A percentile compares a stretch with the other conserved stretches of the same genome.
phyloP scores from a whole-genome alignment of 2,113 vertebrate species.

The Bos indicus region DNA sequence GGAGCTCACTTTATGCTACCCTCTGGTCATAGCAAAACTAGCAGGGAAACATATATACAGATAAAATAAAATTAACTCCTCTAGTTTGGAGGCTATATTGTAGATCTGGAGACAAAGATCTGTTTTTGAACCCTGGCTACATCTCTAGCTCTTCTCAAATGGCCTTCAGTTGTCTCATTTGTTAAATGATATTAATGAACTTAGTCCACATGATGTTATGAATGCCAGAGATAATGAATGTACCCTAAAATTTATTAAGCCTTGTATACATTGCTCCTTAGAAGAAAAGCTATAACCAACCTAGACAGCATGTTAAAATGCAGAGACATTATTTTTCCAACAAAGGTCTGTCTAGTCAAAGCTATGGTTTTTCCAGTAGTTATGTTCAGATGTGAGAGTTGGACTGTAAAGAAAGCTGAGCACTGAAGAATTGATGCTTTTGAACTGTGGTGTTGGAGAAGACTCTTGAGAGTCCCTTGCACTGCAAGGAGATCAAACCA shows the following conservation, averaged over 20 bases:
- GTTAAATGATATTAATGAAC: not conserved
- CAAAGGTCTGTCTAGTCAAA: not conserved
- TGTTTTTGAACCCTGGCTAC: not conserved
- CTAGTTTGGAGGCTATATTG: not conserved
- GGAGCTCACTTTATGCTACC: not conserved
- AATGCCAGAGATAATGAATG: not conserved
- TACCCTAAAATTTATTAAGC: not conserved
- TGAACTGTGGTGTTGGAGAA: not conserved
- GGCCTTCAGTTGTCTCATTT: not conserved
- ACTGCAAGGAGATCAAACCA: not conserved
- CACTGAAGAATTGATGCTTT: not conserved
- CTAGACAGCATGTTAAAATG: not conserved
- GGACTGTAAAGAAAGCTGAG: not conserved
- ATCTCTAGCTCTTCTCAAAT: not conserved
- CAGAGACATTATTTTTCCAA: not conserved
- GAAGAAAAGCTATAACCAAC: not conserved
- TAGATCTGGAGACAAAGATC: not conserved
- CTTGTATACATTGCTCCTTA: not conserved
- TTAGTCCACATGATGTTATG: not conserved
- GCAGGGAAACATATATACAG: not conserved
- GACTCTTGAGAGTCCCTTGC: not conserved
- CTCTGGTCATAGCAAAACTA: not conserved
- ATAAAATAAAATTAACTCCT: not conserved
- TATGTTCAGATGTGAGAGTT: not conserved
- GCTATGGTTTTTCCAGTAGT: not conserved